These are phyloP conservation scores for Polydrusus tereticollis DNA, from an alignment of 2,888 invertebrate species.

Conservation along the genomic window DNA sequence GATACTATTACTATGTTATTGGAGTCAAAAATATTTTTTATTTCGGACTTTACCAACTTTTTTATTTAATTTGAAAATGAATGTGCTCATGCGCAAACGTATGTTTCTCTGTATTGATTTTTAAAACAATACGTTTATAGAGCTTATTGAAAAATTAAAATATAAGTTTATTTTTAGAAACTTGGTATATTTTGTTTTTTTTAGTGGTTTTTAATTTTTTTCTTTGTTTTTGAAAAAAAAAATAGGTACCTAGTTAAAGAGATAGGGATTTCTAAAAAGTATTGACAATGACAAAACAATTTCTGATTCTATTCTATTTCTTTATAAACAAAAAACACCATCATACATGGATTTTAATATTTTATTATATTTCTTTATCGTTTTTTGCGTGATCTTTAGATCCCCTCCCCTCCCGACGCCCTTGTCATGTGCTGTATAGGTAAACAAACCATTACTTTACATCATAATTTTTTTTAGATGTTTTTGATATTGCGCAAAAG, in stretches of 20 bases:
- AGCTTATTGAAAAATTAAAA: not conserved
- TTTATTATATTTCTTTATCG: not conserved
- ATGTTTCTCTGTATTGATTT: not conserved
- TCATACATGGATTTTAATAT: not conserved
- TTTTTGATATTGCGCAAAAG: not conserved
- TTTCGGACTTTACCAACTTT: not conserved
- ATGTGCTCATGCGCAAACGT: not conserved
- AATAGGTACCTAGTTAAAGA: not conserved
- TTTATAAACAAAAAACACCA: not conserved
- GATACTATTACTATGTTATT: no score
- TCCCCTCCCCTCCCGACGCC: not conserved
- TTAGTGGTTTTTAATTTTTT: no score
- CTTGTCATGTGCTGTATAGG: not conserved
- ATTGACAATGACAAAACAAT: not conserved
- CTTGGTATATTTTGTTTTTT: no score
- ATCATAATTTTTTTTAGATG: constrained; percentile 4
- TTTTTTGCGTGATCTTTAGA: not conserved
- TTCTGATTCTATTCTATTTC: not conserved
- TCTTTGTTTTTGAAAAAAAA: not conserved
- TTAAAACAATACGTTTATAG: not conserved
- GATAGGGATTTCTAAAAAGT: not conserved
- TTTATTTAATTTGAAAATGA: not conserved
- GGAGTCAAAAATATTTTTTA: no score
- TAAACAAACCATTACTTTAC: not conserved
- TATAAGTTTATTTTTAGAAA: not conserved